Percentiles rank a stretch among this genome's conserved stretches.
phyloP scores from a whole-genome alignment of 2,888 invertebrate species.

The Creontiades dilutus region DNA sequence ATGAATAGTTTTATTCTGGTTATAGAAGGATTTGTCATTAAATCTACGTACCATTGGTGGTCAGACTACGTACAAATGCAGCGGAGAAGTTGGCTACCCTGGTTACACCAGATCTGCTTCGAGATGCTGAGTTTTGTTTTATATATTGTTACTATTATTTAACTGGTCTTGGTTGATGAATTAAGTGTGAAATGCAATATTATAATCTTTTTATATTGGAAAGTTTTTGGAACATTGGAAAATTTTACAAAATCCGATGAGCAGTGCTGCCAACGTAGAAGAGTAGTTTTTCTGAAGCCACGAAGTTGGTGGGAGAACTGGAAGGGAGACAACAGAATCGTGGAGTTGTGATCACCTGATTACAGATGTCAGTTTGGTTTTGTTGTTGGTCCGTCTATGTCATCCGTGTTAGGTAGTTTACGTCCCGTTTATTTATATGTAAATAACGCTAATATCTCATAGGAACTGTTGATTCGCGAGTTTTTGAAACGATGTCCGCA shows the following conservation, averaged over 20 bases:
- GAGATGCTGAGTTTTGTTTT: too few species aligned
- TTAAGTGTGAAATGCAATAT: too few species aligned
- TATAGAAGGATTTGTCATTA: too few species aligned
- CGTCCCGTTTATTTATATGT: neutral
- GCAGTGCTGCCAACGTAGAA: neutral
- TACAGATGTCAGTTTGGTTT: slow-evolving; percentile 3
- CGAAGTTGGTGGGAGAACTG: slow-evolving; percentile 5
- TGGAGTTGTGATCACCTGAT: neutral
- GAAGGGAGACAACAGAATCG: neutral
- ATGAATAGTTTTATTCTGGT: too few species aligned
- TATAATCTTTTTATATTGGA: too few species aligned
- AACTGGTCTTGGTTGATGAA: too few species aligned
- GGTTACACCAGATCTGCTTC: too few species aligned
- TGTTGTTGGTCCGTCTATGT: neutral
- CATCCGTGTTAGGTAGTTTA: neutral
- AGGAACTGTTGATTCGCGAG: neutral
- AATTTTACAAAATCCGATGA: neutral
- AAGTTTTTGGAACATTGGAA: too few species aligned
- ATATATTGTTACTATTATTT: too few species aligned
- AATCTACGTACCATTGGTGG: too few species aligned
- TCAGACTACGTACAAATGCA: too few species aligned
- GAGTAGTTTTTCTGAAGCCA: neutral
- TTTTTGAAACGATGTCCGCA: slow-evolving; percentile 30
- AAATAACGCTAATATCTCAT: neutral
- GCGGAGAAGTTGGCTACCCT: too few species aligned